These are phyloP conservation scores for Ectemnius continuus DNA, from an alignment of 2,888 invertebrate genomes.

Conservation along the genomic window DNA sequence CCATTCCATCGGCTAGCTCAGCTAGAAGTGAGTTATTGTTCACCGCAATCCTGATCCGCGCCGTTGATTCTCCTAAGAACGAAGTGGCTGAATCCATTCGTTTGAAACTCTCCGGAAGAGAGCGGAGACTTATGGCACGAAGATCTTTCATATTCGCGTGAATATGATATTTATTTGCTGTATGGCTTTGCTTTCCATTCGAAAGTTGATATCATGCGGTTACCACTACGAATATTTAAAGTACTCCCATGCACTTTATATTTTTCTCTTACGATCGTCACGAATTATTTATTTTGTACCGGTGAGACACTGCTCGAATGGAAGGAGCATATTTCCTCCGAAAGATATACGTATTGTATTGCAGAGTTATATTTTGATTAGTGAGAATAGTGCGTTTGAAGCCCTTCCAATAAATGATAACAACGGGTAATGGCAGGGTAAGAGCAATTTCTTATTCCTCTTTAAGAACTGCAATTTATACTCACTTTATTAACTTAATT, in stretches of 20 bases:
- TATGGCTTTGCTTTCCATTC: constrained; percentile 17
- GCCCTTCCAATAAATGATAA: too few relatives aligned
- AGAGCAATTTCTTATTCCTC: too few relatives aligned
- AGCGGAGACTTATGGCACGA: constrained; percentile 39
- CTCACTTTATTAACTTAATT: too few relatives aligned
- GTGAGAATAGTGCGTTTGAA: too few relatives aligned
- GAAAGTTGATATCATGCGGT: background rate
- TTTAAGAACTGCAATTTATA: too few relatives aligned
- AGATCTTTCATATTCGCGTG: constrained; percentile 23
- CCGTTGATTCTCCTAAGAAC: constrained; percentile 54
- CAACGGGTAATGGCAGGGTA: too few relatives aligned
- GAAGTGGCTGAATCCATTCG: constrained; percentile 53
- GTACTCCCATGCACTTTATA: background rate
- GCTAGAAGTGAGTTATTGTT: constrained; percentile 50
- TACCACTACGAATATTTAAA: constrained; percentile 7
- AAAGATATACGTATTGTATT: background rate
- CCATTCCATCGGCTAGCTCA: constrained; percentile 29
- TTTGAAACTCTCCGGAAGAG: constrained; percentile 51
- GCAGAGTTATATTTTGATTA: too few relatives aligned
- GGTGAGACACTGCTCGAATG: background rate
- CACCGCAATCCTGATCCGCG: constrained; percentile 44
- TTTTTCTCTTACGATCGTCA: background rate
- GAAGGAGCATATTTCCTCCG: background rate
- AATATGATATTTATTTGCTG: constrained; percentile 18
- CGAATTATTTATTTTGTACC: background rate